Evolutionary conservation across 1,140 invertebrate species (phyloP), one percentile per base, ranked within the genome.

Genomic region (Pogonomyrmex californicus): DNA sequence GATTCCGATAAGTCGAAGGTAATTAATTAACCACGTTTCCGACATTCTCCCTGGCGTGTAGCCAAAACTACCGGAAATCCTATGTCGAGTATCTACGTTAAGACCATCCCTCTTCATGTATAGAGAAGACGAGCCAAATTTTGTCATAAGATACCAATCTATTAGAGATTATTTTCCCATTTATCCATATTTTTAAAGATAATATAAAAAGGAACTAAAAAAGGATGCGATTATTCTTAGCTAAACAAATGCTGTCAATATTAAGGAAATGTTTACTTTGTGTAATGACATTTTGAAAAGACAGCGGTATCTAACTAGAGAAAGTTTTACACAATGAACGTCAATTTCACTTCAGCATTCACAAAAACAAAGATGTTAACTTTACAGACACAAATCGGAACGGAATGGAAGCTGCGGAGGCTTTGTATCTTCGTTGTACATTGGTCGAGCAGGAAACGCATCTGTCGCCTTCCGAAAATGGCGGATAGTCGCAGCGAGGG

Each of bases 11-110:
- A 86, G 83, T 90, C 86, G 63, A 91, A 90, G 90, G 92, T 90
- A 92, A 94, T 93, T 93, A 93, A 93, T 93, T 88, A 90, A 86
- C 77, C 87, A 73, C 87, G 82, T 90, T 90, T 85, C 76, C 78
- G 86, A 62, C 14, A 62, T 88, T 54, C n/a, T 30, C 17, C 47
- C 73, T 92, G 92, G 92, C 88, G 30, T 12, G 0, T 4, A 33
- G 88, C 92, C 92, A 93, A 91, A 90, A 73, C 83, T 86, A 41
- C 56, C 17, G 60, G 62, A 78, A 86, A 89, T 81, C 47, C 33
- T 90, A 86, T 85, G 86, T 90, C 87, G 79, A 85, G 90, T 93
- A 91, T 91, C 78, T 38, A 33, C 36, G 51, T 17, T 17, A 47
- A 82, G 51, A 70, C 9, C 66, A 36, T 30, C 36, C 6, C 44